Evolutionary conservation across 2,113 vertebrate species (phyloP), one percentile per base, ranked within the genome.

Genomic region (Hoplias malabaricus): DNA sequence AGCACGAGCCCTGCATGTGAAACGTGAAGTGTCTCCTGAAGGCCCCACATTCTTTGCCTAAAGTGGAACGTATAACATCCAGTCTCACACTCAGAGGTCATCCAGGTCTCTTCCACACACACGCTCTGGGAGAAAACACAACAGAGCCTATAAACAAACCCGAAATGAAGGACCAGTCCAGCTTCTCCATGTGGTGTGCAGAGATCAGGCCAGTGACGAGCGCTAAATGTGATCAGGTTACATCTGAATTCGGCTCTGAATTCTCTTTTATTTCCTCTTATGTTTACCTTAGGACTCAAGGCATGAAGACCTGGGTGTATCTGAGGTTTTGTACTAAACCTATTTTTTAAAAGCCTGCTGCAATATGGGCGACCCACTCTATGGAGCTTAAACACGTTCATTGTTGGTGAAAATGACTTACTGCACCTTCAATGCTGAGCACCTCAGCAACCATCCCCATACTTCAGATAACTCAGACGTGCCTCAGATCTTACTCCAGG

Each of bases 151-250:
- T 57, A 61, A 43, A 63, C 59, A 68, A 34, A 29, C 29, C 59
- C 48, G 27, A 19, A 23, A 46, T 56, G 74, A 70, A 23, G 11
- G 27, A 9, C 46, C 3, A 8, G 48, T 6, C n/a, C 48, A 0
- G 3, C 43, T 6, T 0, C 62, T 16, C 13, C 21, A 25, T 2
- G 63, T 33, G 75, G 10, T 34, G 65, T 42, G 14, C 27, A 46
- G 38, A 34, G 65, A 69, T 77, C 42, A 42, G 36, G 69, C 61
- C 66, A 59, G 38, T 36, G n/a, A 33, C 36, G 5, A 59, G 65
- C 29, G 2, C 12, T 7, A 42, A 12, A 42, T 12, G n/a, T n/a
- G n/a, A n/a, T n/a, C n/a, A n/a, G n/a, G n/a, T n/a, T n/a, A n/a
- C n/a, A n/a, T n/a, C n/a, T n/a, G n/a, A n/a, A n/a, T n/a, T n/a